These are phyloP conservation scores for Leptestheria dahalacensis DNA, from an alignment of 1,140 invertebrate genomes.

Conservation along the genomic window DNA sequence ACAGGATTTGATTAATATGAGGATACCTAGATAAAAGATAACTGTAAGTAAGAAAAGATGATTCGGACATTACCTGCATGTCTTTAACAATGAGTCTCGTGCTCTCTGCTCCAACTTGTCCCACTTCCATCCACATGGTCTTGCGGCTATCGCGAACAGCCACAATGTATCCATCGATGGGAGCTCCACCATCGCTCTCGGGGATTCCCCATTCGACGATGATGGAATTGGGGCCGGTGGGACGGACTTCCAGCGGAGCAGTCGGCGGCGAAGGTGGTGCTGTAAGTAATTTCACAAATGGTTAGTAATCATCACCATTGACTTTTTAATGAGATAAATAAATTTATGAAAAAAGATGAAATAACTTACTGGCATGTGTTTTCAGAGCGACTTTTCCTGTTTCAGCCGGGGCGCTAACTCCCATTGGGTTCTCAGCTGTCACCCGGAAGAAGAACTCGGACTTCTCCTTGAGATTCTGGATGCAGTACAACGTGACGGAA, in stretches of 20 bases:
- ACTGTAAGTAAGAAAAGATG: background rate
- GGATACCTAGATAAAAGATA: background rate
- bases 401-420: conserved; percentile 58
- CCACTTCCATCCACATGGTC: conserved; percentile 94
- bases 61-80: conserved; percentile 44
- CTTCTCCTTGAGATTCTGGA: conserved; percentile 76
- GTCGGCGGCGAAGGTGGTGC: conserved; percentile 78
- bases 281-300: conserved; percentile 30
- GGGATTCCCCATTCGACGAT: conserved; percentile 86
- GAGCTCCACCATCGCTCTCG: conserved; percentile 82
- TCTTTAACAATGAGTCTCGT: conserved; percentile 73
- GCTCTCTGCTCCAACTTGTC: conserved; percentile 59
- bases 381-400: conserved; percentile 69
- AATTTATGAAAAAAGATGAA: background rate
- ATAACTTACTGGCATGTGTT: conserved; percentile 77
- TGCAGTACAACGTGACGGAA: conserved; percentile 52
- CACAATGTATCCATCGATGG: conserved; percentile 78
- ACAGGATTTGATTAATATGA: background rate
- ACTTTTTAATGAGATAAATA: too few species aligned
- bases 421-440: conserved; percentile 77
- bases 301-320: too few species aligned
- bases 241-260: conserved; percentile 68
- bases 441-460: conserved; percentile 84
- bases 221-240: conserved; percentile 62
- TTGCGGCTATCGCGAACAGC: conserved; percentile 79